Evolutionary conservation across 1,140 invertebrate species (phyloP), one percentile per base, ranked within the genome.

Genomic region (Anoplophora glabripennis): DNA sequence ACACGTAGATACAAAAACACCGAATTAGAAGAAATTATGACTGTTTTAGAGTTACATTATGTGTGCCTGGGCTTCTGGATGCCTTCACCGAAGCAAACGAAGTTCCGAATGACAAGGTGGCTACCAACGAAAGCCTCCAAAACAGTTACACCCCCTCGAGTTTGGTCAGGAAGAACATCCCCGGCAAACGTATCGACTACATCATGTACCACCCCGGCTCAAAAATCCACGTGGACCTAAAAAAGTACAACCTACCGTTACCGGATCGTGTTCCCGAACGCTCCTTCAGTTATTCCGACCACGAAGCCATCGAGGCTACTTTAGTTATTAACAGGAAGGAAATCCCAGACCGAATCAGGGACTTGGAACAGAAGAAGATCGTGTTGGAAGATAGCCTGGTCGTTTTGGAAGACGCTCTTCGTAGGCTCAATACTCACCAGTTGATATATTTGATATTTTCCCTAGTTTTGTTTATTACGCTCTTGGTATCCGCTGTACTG

Each of bases 181-280:
- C 85, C 47, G 93, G 94, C 18, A 92, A 93, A 70, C 82, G 94
- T 54, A 93, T 98, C 61, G 95, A 98, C 79, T 92, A 96, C 74
- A 89, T 97, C 59, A 77, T 97, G 55, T 94, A 87, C 65, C 78
- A 84, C 65, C 71, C 80, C 36, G 81, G 81, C 54, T 69, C 79
- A 45, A 74, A 76, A 72, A 53, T 74, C 51, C 69, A 87, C 79
- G 81, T 85, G 44, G 79, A 81, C 54, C 77, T 87, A 44, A 66
- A 79, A 35, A 81, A 83, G 64, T 90, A 85, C 76, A 78, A 78
- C 42, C 83, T 89, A 60, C 89, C 91, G 4, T 83, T 92, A 48
- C 84, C 89, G 63, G 78, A 86, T 36, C 80, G 86, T 65, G 84
- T 95, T 40, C 89, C 90, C 8, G 81, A 81, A 0, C 72, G 83